A percentile compares a stretch with the other conserved stretches of the same genome.
Conservation (phyloP, 2,888 invertebrate species). For the Xanthorhoe spadicearia region DNA sequence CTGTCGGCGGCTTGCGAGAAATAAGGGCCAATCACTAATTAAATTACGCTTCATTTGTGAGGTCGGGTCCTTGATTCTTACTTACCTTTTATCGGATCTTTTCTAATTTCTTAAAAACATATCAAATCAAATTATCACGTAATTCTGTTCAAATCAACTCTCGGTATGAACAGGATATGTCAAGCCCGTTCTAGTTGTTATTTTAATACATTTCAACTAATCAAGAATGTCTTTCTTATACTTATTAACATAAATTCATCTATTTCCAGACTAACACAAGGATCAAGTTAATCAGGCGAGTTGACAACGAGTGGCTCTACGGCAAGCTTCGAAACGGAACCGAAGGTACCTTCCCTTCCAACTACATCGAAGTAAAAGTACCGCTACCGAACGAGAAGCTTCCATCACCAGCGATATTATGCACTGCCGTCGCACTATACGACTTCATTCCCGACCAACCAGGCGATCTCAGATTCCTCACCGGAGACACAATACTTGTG, state of each 20-base stretch:
- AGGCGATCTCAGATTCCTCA: conserved; percentile 68
- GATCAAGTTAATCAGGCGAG: conserved; percentile 87
- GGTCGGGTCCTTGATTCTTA: conserved; percentile 36
- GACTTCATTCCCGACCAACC: conserved; percentile 87
- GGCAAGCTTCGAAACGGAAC: conserved; percentile 87
- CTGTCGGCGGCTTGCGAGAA: background rate
- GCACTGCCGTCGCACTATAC: conserved; percentile 87
- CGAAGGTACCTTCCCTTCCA: conserved; percentile 93
- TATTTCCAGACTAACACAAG: conserved; percentile 88
- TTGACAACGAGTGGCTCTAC: conserved; percentile 92
- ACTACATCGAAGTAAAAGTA: conserved; percentile 90
- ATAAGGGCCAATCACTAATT: background rate
- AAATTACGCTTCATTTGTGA: conserved; percentile 24
- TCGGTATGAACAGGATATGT: too few relatives aligned
- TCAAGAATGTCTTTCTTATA: too few relatives aligned
- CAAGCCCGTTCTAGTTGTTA: too few relatives aligned
- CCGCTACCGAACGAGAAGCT: conserved; percentile 83
- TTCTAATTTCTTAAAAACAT: background rate
- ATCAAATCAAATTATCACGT: too few relatives aligned
- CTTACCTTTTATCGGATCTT: background rate
- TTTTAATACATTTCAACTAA: too few relatives aligned
- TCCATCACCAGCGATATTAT: conserved; percentile 50
- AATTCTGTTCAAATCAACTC: too few relatives aligned
- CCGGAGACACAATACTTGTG: conserved; percentile 84
- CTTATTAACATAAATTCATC: conserved; percentile 4